A percentile compares a stretch with the other conserved stretches of the same genome.
phyloP scores from a whole-genome alignment of 2,113 vertebrate genomes.

The Leptodactylus fuscus region DNA sequence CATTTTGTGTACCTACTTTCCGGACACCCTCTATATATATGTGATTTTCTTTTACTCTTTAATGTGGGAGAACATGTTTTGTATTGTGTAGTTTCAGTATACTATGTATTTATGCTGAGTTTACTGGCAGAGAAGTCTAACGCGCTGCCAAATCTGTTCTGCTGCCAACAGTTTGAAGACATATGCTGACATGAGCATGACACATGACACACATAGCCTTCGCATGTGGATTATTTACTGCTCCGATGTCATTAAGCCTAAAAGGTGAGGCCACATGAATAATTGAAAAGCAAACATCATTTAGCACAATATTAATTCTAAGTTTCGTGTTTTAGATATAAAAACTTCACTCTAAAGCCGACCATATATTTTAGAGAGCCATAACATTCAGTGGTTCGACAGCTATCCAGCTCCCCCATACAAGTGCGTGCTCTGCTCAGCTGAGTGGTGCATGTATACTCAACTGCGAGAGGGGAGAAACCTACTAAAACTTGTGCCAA shows the following conservation, averaged over 20 bases:
- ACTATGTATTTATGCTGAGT: conserved; percentile 10
- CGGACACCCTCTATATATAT: too few relatives aligned
- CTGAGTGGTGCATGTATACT: too few relatives aligned
- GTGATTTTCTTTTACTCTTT: too few relatives aligned
- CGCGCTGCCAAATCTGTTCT: background rate
- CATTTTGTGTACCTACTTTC: too few relatives aligned
- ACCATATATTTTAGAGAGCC: too few relatives aligned
- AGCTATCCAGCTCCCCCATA: too few relatives aligned
- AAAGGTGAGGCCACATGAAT: conserved; percentile 20
- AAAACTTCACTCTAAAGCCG: background rate
- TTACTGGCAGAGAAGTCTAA: background rate
- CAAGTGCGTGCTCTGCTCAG: too few relatives aligned
- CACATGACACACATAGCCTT: conserved; percentile 31
- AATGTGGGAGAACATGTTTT: too few relatives aligned
- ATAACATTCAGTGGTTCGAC: too few relatives aligned
- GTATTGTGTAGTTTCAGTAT: too few relatives aligned
- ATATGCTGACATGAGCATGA: conserved; percentile 36
- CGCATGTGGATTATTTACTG: conserved; percentile 14
- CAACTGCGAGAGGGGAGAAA: too few relatives aligned
- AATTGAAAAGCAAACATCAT: conserved; percentile 6
- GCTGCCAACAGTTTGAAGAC: background rate
- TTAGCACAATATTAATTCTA: background rate
- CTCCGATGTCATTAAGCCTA: background rate
- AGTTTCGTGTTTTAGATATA: background rate
- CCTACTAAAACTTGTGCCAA: too few relatives aligned